Conservation (phyloP, 2,888 invertebrate species). For the Creontiades dilutus region DNA sequence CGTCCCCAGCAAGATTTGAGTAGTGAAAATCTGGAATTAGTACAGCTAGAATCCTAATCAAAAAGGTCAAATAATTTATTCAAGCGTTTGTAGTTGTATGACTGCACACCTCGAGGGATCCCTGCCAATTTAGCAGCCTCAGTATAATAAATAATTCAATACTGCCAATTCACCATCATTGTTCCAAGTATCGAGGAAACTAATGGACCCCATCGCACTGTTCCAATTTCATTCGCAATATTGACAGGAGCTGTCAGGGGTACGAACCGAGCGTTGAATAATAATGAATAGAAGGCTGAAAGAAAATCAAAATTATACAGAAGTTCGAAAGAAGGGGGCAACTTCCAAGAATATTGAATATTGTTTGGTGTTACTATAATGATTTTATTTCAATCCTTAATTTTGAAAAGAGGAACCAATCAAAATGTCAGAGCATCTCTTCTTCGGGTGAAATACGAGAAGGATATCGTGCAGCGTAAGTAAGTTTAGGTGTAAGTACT, state of each 20-base stretch:
- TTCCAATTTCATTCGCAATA: not conserved
- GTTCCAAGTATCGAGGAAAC: not conserved
- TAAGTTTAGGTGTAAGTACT: not conserved
- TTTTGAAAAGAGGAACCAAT: not conserved
- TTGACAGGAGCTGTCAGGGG: not conserved
- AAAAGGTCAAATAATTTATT: not conserved
- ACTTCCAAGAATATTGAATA: not conserved
- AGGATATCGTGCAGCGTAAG: not conserved
- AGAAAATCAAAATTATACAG: not conserved
- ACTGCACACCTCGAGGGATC: not conserved
- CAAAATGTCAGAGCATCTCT: not conserved
- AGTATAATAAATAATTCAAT: not conserved
- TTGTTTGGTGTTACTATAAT: not conserved
- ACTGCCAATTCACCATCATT: not conserved
- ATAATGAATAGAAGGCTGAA: not conserved
- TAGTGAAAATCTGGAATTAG: not conserved
- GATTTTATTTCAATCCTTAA: not conserved
- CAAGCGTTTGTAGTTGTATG: not conserved
- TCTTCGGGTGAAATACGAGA: slow-evolving; percentile 19
- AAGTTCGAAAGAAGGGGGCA: not conserved
- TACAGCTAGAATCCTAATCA: not conserved
- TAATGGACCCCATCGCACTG: not conserved
- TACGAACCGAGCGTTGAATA: not conserved
- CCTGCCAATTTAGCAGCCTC: not conserved
- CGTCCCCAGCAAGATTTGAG: too few species aligned